Conservation (phyloP, 1,140 invertebrate species). For the Diplogasteroides magnus region DNA sequence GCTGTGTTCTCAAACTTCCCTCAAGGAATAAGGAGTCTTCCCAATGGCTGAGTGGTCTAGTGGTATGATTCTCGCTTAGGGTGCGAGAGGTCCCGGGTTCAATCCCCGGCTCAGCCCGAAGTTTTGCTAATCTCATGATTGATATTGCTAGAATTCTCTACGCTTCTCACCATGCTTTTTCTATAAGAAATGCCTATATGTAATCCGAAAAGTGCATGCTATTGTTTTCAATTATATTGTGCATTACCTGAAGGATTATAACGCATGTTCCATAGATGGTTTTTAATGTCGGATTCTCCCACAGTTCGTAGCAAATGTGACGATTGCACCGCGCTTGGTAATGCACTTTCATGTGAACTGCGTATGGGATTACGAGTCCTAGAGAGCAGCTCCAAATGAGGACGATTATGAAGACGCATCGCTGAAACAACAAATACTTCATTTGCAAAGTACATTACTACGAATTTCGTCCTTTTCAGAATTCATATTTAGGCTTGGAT, state of each 20-base stretch:
- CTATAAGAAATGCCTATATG: no score
- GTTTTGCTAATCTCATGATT: slow-evolving; percentile 70
- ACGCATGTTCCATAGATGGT: slow-evolving; percentile 77
- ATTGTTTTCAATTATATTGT: no score
- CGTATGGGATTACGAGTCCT: slow-evolving; percentile 82
- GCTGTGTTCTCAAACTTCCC: not conserved
- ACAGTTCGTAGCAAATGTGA: slow-evolving; percentile 46
- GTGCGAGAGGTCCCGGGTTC: slow-evolving; percentile 53
- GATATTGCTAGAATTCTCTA: no score
- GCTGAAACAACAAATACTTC: slow-evolving; percentile 59
- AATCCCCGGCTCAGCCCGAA: slow-evolving; percentile 59
- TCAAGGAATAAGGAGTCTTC: no score
- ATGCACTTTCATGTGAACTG: slow-evolving; percentile 70
- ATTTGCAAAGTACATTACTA: no score
- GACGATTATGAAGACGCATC: slow-evolving; percentile 73
- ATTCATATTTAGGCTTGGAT: no score
- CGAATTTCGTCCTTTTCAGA: no score
- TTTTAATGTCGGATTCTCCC: slow-evolving; percentile 37
- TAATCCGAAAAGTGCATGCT: no score
- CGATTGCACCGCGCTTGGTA: slow-evolving; percentile 42
- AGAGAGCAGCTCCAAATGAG: slow-evolving; percentile 83
- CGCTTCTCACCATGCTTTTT: no score
- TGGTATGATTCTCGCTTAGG: slow-evolving; percentile 55
- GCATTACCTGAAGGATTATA: slow-evolving; percentile 69
- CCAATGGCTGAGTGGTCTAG: slow-evolving; percentile 56